Evolutionary conservation across 2,888 invertebrate genomes (phyloP).

Genomic region (Tinea pellionella): DNA sequence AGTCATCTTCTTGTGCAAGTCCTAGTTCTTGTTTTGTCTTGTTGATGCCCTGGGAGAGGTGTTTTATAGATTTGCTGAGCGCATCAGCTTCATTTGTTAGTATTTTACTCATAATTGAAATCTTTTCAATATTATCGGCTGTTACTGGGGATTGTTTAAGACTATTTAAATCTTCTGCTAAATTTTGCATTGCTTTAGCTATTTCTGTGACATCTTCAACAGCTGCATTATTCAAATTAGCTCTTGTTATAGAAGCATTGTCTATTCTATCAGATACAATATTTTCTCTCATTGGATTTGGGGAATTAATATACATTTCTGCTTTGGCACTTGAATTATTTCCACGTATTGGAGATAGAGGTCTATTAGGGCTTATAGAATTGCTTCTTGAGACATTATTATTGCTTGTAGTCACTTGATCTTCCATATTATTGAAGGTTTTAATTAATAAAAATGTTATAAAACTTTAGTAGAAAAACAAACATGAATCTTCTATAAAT

Average conservation of each 20-base stretch:
- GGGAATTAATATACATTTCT: not conserved
- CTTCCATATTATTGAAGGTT: not conserved
- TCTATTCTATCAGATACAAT: not conserved
- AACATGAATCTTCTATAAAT: not conserved
- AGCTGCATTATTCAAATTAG: slow-evolving; percentile 29
- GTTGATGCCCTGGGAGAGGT: slow-evolving; percentile 41
- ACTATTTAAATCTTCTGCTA: not conserved
- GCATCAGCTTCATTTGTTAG: slow-evolving; percentile 54
- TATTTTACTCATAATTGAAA: slow-evolving; percentile 47
- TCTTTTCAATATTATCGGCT: slow-evolving; percentile 45
- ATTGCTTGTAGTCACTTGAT: not conserved
- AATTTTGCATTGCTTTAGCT: slow-evolving; percentile 24
- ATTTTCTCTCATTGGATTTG: not conserved
- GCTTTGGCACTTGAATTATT: not conserved
- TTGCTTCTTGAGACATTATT: not conserved
- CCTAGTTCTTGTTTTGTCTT: slow-evolving; percentile 39
- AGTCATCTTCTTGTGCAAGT: slow-evolving; percentile 22
- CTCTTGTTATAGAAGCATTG: slow-evolving; percentile 21
- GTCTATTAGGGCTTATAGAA: not conserved
- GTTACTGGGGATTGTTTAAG: slow-evolving; percentile 25
- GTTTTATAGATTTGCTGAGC: slow-evolving; percentile 46
- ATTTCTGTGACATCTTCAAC: slow-evolving; percentile 35
- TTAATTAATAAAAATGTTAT: not conserved
- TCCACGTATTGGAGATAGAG: not conserved
- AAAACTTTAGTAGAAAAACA: no score